These are phyloP conservation scores for Diachrysia chrysitis DNA, from an alignment of 2,888 invertebrate genomes.

Conservation along the genomic window DNA sequence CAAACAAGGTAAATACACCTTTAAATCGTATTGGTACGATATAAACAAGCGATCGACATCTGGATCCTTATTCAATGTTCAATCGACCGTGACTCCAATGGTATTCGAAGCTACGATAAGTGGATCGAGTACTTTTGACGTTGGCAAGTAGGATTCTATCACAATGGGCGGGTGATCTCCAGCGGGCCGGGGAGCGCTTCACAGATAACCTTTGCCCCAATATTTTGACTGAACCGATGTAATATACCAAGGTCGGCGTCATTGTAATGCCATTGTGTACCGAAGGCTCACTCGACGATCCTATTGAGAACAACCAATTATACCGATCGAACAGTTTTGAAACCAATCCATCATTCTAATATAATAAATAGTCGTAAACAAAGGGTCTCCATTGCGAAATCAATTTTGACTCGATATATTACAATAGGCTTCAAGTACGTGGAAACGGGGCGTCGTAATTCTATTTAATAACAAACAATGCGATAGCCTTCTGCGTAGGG, in stretches of 20 bases:
- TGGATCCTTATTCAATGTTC: constrained; percentile 74
- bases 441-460: constrained; percentile 41
- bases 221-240: constrained; percentile 82
- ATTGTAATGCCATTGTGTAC: constrained; percentile 76
- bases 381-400: constrained; percentile 60
- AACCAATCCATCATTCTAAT: constrained; percentile 67
- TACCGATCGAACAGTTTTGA: constrained; percentile 69
- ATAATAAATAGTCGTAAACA: constrained; percentile 64
- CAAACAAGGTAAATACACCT: constrained; percentile 31
- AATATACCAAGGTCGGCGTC: constrained; percentile 78
- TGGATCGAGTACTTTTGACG: constrained; percentile 75
- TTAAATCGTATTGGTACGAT: constrained; percentile 53
- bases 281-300: constrained; percentile 64
- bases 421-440: constrained; percentile 45
- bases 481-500: constrained; percentile 40
- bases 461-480: constrained; percentile 40
- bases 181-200: constrained; percentile 58
- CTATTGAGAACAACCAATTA: constrained; percentile 74
- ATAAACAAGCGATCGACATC: constrained; percentile 65
- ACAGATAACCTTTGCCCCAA: constrained; percentile 82
- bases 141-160: constrained; percentile 66
- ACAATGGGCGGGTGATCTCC: constrained; percentile 67
- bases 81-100: constrained; percentile 81
- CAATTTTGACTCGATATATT: constrained; percentile 51
- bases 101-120: constrained; percentile 76